Evolutionary conservation across 2,888 invertebrate species (phyloP), one percentile per base, ranked within the genome.

Genomic region (Desoria tigrina): DNA sequence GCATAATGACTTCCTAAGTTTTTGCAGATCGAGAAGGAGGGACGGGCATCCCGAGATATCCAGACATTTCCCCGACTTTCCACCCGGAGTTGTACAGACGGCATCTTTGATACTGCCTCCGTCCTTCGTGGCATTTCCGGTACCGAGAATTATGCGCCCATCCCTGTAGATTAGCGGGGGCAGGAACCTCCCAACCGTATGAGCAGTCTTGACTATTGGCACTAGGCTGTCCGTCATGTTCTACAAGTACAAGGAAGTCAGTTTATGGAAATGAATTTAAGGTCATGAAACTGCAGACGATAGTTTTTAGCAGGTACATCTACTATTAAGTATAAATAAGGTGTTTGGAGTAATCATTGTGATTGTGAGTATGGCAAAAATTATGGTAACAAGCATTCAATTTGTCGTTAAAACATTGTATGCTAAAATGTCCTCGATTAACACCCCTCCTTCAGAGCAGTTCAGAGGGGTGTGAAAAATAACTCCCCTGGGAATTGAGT

Each of bases 31-130:
- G 24, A 94, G 81, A 1, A 93, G 81, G 27, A 94, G 80, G 74
- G 92, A 90, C 0, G 94, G 93, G 78, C 94, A 94, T 77, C 90
- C 90, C 77, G 92, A 91, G 21, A 94, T 82, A 78, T 94, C 94
- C 78, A 92, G 89, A 77, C 94, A 94, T 69, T 87, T 86, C 32
- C 94, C 94, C 0, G 85, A 83, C 32, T 86, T 83, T 0, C 91
- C 91, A 74, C 88, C 89, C 0, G 94, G 92, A 6, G 76, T 76
- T 26, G 76, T 76, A 42, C 76, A 76, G 2, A 73, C 70, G 11
- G 74, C 76, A 53, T 76, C 73, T 42, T 69, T 74, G 9, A 76
- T 73, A 23, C 59, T 45, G 11, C 74, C 76, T 21, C 76, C 76
- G 55, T 76, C 74, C 42, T 74, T 72, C n/a, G 74, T 75, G 9